Evolutionary conservation across 2,797 vertebrate species (phyloP), one percentile per base, ranked within the genome.

Genomic region (Tiaroga cobitis): DNA sequence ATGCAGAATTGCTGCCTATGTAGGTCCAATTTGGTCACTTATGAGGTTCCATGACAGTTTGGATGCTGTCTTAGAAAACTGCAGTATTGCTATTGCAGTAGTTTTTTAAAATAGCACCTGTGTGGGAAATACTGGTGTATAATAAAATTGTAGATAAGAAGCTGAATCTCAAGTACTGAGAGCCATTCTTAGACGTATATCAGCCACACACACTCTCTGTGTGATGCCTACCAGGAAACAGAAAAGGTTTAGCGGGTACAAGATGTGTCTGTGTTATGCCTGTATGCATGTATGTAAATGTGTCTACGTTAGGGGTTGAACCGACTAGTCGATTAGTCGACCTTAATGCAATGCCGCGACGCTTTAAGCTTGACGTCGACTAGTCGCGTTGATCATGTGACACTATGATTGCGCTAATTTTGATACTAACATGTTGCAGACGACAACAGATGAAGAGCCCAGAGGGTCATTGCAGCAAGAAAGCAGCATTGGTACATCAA

Each of bases 201-300:
- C 81, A 70, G 15, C 75, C 24, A 69, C 51, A 51, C 51, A 65
- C 68, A 74, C 41, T 18, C 34, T 37, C 65, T 77, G 69, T 69
- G 79, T 73, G 37, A 59, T 83, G n/a, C 41, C 41, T 9, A 73
- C 75, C 83, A 34, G 32, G 37, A 34, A 83, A 76, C 51, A 88
- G 65, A 74, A 67, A 46, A 83, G 78, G 51, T 65, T 87, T 72
- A 82, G 88, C 51, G 78, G 92, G 91, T 87, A 87, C 86, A 88
- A 88, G 75, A 67, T 29, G 68, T 77, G 75, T 67, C 7, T 65
- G 70, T 5, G 26, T 87, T 41, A 18, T 76, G 80, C 81, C 81
- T 85, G 80, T 80, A 59, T 76, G 54, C 54, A 39, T 46, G 74
- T 46, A 74, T 83, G n/a, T 83, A 56, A 46, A 83, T 86, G 65